Conservation (phyloP, 2,113 vertebrate genomes). For the Atherinomorus stipes region DNA sequence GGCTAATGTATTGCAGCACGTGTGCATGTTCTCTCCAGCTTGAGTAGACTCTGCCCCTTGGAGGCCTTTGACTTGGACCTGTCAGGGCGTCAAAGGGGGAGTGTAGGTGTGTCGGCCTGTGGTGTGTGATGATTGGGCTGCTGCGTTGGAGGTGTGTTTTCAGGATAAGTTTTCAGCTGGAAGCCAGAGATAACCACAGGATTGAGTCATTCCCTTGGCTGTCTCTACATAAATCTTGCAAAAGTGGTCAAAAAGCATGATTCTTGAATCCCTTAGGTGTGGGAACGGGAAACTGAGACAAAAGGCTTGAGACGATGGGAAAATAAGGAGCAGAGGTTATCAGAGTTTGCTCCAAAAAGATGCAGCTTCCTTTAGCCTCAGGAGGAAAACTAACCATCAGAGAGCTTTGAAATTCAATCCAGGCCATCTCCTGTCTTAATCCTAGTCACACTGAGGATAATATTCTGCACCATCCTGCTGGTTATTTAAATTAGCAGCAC, state of each 20-base stretch:
- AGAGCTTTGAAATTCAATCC: not conserved
- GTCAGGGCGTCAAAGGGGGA: not conserved
- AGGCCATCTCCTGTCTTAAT: constrained; percentile 2
- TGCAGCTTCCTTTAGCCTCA: not conserved
- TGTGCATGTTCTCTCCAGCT: constrained; percentile 30
- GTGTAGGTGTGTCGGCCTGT: constrained; percentile 46
- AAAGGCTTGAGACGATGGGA: not conserved
- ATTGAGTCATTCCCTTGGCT: not conserved
- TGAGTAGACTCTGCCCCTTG: constrained; percentile 37
- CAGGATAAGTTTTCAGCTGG: not conserved
- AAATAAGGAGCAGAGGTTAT: constrained; percentile 19
- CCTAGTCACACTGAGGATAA: constrained; percentile 16
- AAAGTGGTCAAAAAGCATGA: not conserved
- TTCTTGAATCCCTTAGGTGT: not conserved
- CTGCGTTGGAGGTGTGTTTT: constrained; percentile 42
- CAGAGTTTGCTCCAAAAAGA: not conserved
- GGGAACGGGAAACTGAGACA: constrained; percentile 6
- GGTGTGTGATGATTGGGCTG: constrained; percentile 70
- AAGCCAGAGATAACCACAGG: not conserved
- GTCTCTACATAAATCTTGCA: not conserved
- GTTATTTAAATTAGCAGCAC: constrained; percentile 25
- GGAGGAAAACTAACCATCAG: not conserved
- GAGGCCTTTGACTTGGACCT: constrained; percentile 33
- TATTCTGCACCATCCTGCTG: not conserved
- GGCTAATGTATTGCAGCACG: constrained; percentile 25